Base-by-base conservation (phyloP, 2,888 invertebrate genomes). In the Thymelicus acteon region DNA sequence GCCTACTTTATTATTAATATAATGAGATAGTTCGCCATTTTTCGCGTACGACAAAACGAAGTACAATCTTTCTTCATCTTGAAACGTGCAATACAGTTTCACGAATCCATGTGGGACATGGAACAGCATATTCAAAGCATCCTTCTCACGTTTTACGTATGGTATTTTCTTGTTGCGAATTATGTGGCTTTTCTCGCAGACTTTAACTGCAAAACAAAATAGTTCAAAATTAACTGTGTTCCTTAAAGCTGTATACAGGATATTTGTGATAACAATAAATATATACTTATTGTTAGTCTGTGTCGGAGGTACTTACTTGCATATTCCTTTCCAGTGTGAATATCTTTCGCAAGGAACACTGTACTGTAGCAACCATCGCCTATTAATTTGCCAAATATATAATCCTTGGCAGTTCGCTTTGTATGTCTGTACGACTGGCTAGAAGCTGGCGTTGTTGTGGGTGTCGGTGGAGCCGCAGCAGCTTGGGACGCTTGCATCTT, bases 361-460 rank as follows among this genome's bases (percentile, higher is more conserved):
- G 97, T 98, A 81, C 99, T 99, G 90, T 98, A 99, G 87, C 99
- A 98, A 76, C 99, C 99, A 90, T 99, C 99, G 75, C 99, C 99
- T 80, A 99, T 97, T 75, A 97, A 95, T 94, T 98, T 98, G 72
- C 98, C 98, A 93, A 99, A 99, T 82, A 97, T 97, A 88, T 97
- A 99, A 92, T 99, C 99, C 84, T 96, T 96, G 69, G 98, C 96
- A 24, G 96, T 95, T 80, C 96, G 95, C 85, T 97, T 97, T 64
- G 95, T 91, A 61, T 95, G 85, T 75, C 82, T 87, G 76, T 83
- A 82, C 75, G 91, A 79, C 82, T 93, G 86, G 83, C 86, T 89
- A 65, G 92, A 85, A 44, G 92, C 89, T 52, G 91, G 91, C 67
- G 92, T 88, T n/a, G 94, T 82, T 57, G 90, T 81, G 64, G 85